Conservation (phyloP, 2,113 vertebrate genomes). For the Equus przewalskii region DNA sequence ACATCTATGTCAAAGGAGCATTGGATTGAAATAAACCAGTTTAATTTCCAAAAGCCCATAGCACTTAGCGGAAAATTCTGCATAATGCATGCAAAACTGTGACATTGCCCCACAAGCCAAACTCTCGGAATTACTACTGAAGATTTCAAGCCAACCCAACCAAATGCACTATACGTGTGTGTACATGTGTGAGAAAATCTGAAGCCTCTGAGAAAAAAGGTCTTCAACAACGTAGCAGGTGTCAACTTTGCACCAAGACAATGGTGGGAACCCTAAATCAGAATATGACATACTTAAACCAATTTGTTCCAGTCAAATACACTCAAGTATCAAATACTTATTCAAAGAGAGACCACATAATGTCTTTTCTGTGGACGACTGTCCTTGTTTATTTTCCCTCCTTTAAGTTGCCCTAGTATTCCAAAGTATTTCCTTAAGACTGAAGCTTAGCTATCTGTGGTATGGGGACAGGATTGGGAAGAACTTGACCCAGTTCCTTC, state of each 20-base stretch:
- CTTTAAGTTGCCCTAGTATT: not conserved
- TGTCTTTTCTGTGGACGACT: not conserved
- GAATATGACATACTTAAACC: constrained; percentile 56
- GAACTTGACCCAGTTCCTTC: constrained; percentile 56
- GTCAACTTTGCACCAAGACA: not conserved
- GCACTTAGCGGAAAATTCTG: constrained; percentile 73
- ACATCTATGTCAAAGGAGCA: constrained; percentile 76
- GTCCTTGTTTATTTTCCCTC: constrained; percentile 4
- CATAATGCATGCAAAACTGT: constrained; percentile 74
- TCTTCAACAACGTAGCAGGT: constrained; percentile 27
- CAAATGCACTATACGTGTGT: not conserved
- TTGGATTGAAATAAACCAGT: constrained; percentile 66
- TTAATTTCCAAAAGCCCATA: constrained; percentile 68
- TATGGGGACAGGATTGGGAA: not conserved
- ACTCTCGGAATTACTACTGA: constrained; percentile 58
- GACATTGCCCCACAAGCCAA: constrained; percentile 54
- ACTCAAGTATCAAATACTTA: constrained; percentile 62
- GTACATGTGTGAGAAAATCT: constrained; percentile 39
- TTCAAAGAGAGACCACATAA: constrained; percentile 27
- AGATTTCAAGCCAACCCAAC: constrained; percentile 39
- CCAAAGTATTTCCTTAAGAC: not conserved
- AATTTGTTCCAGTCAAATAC: constrained; percentile 62
- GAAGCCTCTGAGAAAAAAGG: constrained; percentile 46
- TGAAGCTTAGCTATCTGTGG: constrained; percentile 39
- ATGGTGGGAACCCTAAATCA: constrained; percentile 48